Percentiles rank a stretch among this genome's conserved stretches.
Conservation (phyloP, 2,888 invertebrate genomes). For the Aleiodes alternator region DNA sequence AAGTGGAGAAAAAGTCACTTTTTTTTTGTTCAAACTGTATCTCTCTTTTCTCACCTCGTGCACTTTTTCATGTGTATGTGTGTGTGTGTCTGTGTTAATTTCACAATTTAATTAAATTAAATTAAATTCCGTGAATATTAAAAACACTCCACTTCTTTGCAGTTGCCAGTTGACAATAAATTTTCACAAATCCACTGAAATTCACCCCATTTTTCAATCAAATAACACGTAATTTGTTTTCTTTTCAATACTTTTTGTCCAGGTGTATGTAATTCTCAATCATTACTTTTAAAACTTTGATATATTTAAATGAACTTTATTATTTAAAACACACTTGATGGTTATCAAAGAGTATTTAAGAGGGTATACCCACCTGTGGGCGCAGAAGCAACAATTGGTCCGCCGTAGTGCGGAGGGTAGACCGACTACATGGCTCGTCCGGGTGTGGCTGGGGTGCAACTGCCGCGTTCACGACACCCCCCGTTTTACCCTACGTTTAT, state of each 20-base stretch:
- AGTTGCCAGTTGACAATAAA: too few relatives aligned
- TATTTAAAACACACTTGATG: slow-evolving; percentile 13
- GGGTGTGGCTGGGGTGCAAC: slow-evolving; percentile 74
- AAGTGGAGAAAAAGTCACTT: not conserved
- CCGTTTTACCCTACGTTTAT: slow-evolving; percentile 49
- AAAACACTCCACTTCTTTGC: too few relatives aligned
- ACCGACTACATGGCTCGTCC: slow-evolving; percentile 75
- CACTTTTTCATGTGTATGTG: not conserved
- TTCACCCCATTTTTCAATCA: too few relatives aligned
- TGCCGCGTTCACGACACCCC: slow-evolving; percentile 59
- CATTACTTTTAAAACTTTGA: too few relatives aligned
- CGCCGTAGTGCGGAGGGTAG: slow-evolving; percentile 74
- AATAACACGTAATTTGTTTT: too few relatives aligned
- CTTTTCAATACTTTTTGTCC: too few relatives aligned
- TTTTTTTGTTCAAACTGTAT: not conserved
- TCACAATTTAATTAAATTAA: not conserved
- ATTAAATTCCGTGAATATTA: too few relatives aligned
- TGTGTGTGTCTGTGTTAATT: not conserved
- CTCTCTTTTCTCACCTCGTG: not conserved
- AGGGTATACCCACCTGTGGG: slow-evolving; percentile 72
- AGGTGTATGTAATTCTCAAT: too few relatives aligned
- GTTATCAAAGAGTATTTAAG: slow-evolving; percentile 3
- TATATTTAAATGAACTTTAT: not conserved
- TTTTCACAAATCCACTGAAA: too few relatives aligned
- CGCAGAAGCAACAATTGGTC: slow-evolving; percentile 75